Conservation (phyloP, 2,888 invertebrate genomes). For the Calameuta pallipes region DNA sequence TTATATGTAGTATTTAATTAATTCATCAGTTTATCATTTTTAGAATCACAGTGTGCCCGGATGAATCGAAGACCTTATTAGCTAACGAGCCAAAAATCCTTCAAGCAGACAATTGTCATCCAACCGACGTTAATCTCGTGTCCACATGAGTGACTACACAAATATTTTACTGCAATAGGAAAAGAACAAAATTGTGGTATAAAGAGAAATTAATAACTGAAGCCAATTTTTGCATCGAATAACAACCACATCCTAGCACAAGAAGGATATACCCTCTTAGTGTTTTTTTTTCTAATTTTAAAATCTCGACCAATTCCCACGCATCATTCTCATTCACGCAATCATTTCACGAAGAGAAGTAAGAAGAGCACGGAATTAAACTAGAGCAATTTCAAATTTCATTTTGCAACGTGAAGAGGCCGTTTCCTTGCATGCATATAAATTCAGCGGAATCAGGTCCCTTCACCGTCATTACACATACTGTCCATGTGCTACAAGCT, state of each 20-base stretch:
- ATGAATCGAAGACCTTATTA: slow-evolving; percentile 74
- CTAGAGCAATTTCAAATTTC: not conserved
- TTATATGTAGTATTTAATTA: not conserved
- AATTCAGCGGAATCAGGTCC: not conserved
- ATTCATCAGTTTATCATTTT: slow-evolving; percentile 49
- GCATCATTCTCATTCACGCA: not conserved
- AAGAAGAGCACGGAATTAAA: not conserved
- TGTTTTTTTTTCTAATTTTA: not conserved
- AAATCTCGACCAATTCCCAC: not conserved
- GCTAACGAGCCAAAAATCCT: slow-evolving; percentile 72
- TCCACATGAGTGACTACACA: slow-evolving; percentile 39
- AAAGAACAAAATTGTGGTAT: not conserved
- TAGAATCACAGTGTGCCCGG: slow-evolving; percentile 79
- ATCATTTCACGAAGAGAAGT: not conserved
- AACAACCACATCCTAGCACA: not conserved
- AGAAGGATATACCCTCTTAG: not conserved
- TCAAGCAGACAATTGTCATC: slow-evolving; percentile 51
- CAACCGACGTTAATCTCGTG: slow-evolving; percentile 46
- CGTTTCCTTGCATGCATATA: not conserved
- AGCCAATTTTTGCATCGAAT: not conserved
- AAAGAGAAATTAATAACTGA: not conserved
- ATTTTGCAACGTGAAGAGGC: not conserved
- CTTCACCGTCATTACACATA: slow-evolving; percentile 44
- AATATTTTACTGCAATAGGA: not conserved
- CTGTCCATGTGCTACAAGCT: too few species aligned